Base-by-base conservation (phyloP, 2,797 vertebrate genomes). In the Channallabes apus region DNA sequence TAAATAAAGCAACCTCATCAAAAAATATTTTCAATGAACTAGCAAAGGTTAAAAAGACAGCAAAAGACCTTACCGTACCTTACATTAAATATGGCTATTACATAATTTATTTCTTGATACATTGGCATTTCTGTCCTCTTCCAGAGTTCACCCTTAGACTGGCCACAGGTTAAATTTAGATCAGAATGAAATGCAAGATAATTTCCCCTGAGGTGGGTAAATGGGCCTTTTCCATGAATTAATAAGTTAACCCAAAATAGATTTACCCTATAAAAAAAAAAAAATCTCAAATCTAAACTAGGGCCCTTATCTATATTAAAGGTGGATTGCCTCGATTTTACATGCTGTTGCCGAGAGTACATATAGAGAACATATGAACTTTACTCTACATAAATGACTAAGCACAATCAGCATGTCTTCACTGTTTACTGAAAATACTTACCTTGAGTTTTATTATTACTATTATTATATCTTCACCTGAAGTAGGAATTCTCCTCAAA, bases 171-270 rank as follows among this genome's bases (percentile, higher is more conserved):
- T 87, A 90, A 92, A 87, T 91, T 92, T 90, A 93, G 93, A 89
- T 86, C 90, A 82, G 90, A 83, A 92, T 88, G 89, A 90, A 89
- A 88, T 86, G 80, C 56, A 85, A 86, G 87, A 90, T 93, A 90
- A 95, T 95, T 95, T 95, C 94, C 94, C 94, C 90, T 85, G 94
- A 92, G 91, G 90, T 90, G 87, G 84, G 92, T 90, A 94, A 93
- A 91, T 86, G 72, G 88, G 88, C 88, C 91, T 91, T 91, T 95
- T 94, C 93, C 85, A 92, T 93, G 90, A 93, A 94, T 91, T 94
- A 95, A 96, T 94, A 94, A 88, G 91, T 71, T 83, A 91, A 84
- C 93, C 92, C 90, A 90, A 93, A 94, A 95, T 94, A 95, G 94
- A 91, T 84, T 86, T 76, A 88, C 82, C 84, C 84, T 83, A 89